Evolutionary conservation across 2,113 vertebrate genomes (phyloP).

Genomic region (Caracal caracal): DNA sequence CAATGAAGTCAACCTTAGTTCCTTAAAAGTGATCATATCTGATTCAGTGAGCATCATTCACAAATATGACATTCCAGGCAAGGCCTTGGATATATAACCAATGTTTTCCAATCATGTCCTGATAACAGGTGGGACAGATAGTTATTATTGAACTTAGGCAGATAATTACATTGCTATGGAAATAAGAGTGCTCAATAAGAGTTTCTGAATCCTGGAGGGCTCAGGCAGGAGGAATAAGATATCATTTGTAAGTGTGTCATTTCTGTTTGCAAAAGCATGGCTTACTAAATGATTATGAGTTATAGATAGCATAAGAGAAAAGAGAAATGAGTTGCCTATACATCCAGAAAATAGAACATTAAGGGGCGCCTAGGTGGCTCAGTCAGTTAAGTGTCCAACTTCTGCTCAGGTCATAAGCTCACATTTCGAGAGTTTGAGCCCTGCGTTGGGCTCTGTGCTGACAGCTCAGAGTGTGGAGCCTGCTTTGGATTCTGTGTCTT

Average conservation of each 20-base stretch:
- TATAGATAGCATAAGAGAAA: background rate
- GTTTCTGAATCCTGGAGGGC: background rate
- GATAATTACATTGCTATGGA: constrained; percentile 17
- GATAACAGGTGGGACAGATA: background rate
- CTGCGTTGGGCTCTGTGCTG: too few species aligned
- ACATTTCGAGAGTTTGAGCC: too few species aligned
- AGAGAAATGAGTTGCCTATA: background rate
- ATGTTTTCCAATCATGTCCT: background rate
- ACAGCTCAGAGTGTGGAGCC: too few species aligned
- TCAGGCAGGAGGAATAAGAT: background rate
- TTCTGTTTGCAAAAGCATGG: background rate
- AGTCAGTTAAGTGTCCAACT: too few species aligned
- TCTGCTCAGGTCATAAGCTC: too few species aligned
- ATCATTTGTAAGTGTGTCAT: constrained; percentile 7
- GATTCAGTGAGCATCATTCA: background rate
- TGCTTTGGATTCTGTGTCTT: too few species aligned
- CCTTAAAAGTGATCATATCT: constrained; percentile 8
- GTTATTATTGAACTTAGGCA: constrained; percentile 3
- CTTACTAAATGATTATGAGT: background rate
- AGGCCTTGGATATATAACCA: constrained; percentile 21
- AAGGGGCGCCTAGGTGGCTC: too few species aligned
- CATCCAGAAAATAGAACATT: constrained; percentile 2
- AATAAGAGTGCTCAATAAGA: constrained; percentile 35
- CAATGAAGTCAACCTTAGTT: constrained; percentile 13
- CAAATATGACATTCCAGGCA: constrained; percentile 9